Base-by-base conservation (phyloP, 2,113 vertebrate species). In the Thryonomys swinderianus region DNA sequence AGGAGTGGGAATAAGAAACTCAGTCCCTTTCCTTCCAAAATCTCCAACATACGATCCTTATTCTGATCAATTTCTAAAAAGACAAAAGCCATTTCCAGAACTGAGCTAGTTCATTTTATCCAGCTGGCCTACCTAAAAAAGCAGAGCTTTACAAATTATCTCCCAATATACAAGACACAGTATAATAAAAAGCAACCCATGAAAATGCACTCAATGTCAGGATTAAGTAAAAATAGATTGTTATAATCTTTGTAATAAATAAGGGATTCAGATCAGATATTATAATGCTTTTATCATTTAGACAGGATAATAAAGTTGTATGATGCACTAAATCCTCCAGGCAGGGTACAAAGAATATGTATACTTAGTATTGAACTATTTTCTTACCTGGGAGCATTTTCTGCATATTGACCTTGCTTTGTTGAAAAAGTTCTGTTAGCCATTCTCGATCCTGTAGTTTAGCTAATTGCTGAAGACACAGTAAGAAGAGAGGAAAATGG, bases 361-460 rank as follows among this genome's bases (percentile, higher is more conserved):
- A 84, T 5, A 81, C 42, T 59, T 37, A 73, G 2, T 55, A 48
- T 61, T 91, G 62, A 57, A 93, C 12, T 2, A 34, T 2, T 17
- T 7, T 85, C 99, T 96, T 98, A 99, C 99, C 99, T 98, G 99
- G 99, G 88, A 99, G 98, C 99, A 99, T 99, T 98, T 99, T 99
- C 98, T 99, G 99, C 99, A 99, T 99, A 96, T 99, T 99, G 98
- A 99, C 99, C 98, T 99, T 99, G 99, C 99, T 99, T 98, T 99
- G 99, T 98, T 99, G 99, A 98, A 99, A 99, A 94, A 99, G 97
- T 94, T 99, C 99, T 21, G 99, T 99, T 96, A 99, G 98, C 99
- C 99, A 99, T 96, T 99, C 99, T 8, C 99, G 98, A 98, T 99
- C 99, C 98, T 99, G 99, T 96, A 99, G 97, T 97, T 99, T 99